Percentiles rank a stretch among this genome's conserved stretches.
These are phyloP conservation scores for Eptatretus burgeri DNA, from an alignment of 2,113 vertebrate species.

Conservation along the genomic window DNA sequence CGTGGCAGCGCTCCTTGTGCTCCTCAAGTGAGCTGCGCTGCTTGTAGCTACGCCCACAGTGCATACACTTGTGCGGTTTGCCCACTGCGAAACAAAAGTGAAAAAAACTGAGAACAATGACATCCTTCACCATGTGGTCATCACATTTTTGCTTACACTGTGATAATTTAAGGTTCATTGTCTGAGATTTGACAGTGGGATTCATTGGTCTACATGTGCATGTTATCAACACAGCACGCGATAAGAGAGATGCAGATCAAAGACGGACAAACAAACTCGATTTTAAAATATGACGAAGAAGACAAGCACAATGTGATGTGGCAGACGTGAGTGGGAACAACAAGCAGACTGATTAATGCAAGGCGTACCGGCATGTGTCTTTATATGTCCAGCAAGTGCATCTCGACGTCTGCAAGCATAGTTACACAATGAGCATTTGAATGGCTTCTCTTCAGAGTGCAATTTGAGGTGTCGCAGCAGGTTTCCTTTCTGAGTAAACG, in stretches of 20 bases:
- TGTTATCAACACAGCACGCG: background rate
- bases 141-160: background rate
- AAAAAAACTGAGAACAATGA: background rate
- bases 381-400: constrained; percentile 69
- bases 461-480: constrained; percentile 94
- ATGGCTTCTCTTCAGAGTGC: constrained; percentile 91
- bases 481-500: constrained; percentile 96
- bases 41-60: constrained; percentile 91
- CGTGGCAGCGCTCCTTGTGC: constrained; percentile 92
- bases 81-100: constrained; percentile 34
- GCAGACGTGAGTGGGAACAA: background rate
- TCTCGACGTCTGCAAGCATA: constrained; percentile 85
- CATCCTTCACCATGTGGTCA: background rate
- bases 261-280: too few species aligned
- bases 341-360: background rate
- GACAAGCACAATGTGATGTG: background rate
- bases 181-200: background rate
- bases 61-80: constrained; percentile 94
- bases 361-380: constrained; percentile 77
- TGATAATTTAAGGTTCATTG: background rate
- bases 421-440: constrained; percentile 96
- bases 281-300: background rate
- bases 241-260: background rate
- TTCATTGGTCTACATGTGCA: background rate
- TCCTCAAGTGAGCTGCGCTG: constrained; percentile 93